A percentile compares a stretch with the other conserved stretches of the same genome.
phyloP scores from a whole-genome alignment of 2,888 invertebrate species.

The Caenorhabditis macrosperma region DNA sequence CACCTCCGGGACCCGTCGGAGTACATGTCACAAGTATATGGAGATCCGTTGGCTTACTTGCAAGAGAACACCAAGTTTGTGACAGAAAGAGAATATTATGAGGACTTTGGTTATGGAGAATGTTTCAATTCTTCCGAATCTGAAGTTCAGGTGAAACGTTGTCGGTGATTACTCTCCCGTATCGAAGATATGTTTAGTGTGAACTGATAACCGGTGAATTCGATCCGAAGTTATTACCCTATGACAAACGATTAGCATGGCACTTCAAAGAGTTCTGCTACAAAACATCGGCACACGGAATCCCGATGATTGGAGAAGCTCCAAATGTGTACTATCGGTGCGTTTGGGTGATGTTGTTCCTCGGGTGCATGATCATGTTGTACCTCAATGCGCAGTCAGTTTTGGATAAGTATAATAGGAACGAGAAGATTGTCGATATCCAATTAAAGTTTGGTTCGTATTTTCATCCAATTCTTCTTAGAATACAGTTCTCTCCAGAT shows the following conservation, averaged over 20 bases:
- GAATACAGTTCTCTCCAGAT: slow-evolving; percentile 52
- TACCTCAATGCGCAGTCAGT: slow-evolving; percentile 76
- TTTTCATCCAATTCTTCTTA: too few species aligned
- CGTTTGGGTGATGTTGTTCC: slow-evolving; percentile 74
- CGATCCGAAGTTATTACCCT: slow-evolving; percentile 74
- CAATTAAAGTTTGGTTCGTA: slow-evolving; percentile 76
- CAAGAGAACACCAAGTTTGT: slow-evolving; percentile 74
- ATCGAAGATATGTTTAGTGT: slow-evolving; percentile 65
- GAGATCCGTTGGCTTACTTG: slow-evolving; percentile 74
- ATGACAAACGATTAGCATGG: slow-evolving; percentile 73
- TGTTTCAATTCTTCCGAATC: slow-evolving; percentile 73
- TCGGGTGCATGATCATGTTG: slow-evolving; percentile 76
- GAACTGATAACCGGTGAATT: slow-evolving; percentile 76
- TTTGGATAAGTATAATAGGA: slow-evolving; percentile 75
- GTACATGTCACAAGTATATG: slow-evolving; percentile 77
- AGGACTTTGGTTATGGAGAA: slow-evolving; percentile 74
- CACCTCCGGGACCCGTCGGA: slow-evolving; percentile 71
- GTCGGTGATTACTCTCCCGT: neutral
- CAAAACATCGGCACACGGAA: slow-evolving; percentile 78
- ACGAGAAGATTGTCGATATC: slow-evolving; percentile 79
- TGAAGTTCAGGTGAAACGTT: slow-evolving; percentile 66
- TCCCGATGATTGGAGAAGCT: slow-evolving; percentile 79
- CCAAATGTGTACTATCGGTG: slow-evolving; percentile 75
- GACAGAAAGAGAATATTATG: slow-evolving; percentile 77
- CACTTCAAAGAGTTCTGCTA: slow-evolving; percentile 78